phyloP scores from a whole-genome alignment of 1,140 invertebrate genomes.

The Liolophura sinensis region DNA sequence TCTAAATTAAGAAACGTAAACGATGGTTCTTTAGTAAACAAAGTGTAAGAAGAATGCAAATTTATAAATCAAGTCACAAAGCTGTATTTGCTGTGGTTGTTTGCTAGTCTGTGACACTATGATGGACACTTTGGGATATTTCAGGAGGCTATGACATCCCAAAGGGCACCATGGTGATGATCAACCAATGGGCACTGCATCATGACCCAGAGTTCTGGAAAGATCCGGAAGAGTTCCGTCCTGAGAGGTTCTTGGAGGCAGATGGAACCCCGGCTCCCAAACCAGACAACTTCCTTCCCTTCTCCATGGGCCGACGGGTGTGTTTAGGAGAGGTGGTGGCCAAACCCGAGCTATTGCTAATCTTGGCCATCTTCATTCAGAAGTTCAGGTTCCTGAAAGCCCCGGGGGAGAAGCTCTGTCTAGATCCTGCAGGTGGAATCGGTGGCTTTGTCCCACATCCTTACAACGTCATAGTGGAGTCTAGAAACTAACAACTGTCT shows the following conservation, averaged over 20 bases:
- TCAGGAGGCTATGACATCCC: slow-evolving; percentile 28
- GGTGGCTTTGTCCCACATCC: too few species aligned
- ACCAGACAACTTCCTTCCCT: slow-evolving; percentile 78
- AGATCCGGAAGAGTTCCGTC: slow-evolving; percentile 73
- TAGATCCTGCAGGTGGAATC: neutral
- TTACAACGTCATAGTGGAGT: too few species aligned
- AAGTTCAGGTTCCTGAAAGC: slow-evolving; percentile 45
- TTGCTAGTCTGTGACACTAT: slow-evolving; percentile 7
- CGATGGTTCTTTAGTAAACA: neutral
- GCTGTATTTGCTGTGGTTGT: neutral
- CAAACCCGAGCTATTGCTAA: slow-evolving; percentile 37
- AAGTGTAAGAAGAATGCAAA: neutral
- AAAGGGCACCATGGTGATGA: slow-evolving; percentile 69
- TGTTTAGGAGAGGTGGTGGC: slow-evolving; percentile 86
- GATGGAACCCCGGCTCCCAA: slow-evolving; percentile 64
- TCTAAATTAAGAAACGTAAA: too few species aligned
- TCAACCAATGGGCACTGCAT: slow-evolving; percentile 81
- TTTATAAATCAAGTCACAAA: neutral
- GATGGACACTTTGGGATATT: too few species aligned
- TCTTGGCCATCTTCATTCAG: slow-evolving; percentile 36
- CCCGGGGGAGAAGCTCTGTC: slow-evolving; percentile 1
- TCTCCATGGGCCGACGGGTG: slow-evolving; percentile 79
- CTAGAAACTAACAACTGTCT: too few species aligned
- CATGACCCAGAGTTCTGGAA: slow-evolving; percentile 73
- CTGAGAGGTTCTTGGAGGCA: slow-evolving; percentile 61